These are phyloP conservation scores for Piprites chloris DNA, from an alignment of 2,113 vertebrate species.

Conservation along the genomic window DNA sequence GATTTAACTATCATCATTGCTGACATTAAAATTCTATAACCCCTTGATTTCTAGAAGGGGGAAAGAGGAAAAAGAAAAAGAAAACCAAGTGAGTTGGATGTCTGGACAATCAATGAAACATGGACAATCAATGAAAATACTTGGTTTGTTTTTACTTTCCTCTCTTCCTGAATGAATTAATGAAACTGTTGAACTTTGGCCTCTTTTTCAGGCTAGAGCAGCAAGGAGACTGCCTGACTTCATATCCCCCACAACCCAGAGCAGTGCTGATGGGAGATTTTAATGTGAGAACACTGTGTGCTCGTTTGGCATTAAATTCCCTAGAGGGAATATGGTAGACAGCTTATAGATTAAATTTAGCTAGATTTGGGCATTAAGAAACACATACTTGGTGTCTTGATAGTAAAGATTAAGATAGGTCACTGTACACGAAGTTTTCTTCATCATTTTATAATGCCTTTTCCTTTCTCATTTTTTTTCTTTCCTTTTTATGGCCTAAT, in stretches of 20 bases:
- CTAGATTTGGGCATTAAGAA: constrained; percentile 30
- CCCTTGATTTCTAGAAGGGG: background rate
- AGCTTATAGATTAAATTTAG: constrained; percentile 47
- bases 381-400: constrained; percentile 32
- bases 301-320: constrained; percentile 28
- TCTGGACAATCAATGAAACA: constrained; percentile 14
- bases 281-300: constrained; percentile 62
- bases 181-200: constrained; percentile 67
- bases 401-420: constrained; percentile 43
- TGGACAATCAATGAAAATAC: constrained; percentile 48
- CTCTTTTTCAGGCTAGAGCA: constrained; percentile 53
- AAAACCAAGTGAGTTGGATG: background rate
- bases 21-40: background rate
- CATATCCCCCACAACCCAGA: constrained; percentile 50
- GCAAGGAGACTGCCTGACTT: constrained; percentile 21
- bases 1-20: background rate
- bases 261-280: constrained; percentile 21
- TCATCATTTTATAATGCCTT: background rate
- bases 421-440: background rate
- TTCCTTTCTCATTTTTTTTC: background rate
- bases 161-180: constrained; percentile 71
- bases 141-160: constrained; percentile 66
- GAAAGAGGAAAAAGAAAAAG: background rate
- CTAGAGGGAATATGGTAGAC: constrained; percentile 23
- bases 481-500: background rate